Evolutionary conservation across 1,140 invertebrate genomes (phyloP), one percentile per base, ranked within the genome.

Genomic region (Nebria ingens): DNA sequence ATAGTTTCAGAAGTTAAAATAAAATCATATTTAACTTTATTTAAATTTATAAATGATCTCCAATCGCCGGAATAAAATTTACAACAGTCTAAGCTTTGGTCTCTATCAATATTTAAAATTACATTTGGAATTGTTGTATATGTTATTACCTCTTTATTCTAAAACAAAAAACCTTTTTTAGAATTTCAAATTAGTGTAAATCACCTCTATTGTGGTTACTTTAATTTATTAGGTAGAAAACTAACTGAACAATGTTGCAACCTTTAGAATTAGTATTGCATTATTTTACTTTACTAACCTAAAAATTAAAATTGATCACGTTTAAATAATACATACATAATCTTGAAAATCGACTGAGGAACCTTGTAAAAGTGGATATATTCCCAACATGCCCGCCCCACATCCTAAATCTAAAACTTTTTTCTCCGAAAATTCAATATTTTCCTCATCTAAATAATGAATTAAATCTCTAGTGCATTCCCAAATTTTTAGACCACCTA

Each of bases 1-100:
- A 94, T 93, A 0, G 92, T 95, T 76, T 95, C 93, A 42, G 88
- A 87, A 4, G 89, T 90, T 1, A 95, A 73, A 63, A 95, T 94
- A 19, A 83, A 65, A 69, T 96, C 90, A 76, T 83, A 95, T 62
- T 81, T 80, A 56, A 75, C 55, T 42, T 63, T 56, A 19, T 77
- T 66, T 40, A 79, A 65, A 19, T 76, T 64, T 17, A 71, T 59
- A 62, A 90, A 85, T 19, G 79, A 79, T 19, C 67, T 61, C 91
- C 91, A 94, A 68, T 93, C 90, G 1, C 91, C 91, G 56, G 79
- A 78, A 68, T 82, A 91, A 74, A 87, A 92, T 68, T 77, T 72
- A 62, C 78, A 82, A 60, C 68, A 67, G 34, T 68, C 61, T 58
- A 65, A 54, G 11, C 73, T 58, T 29, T 61, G 59, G 21, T 73